Evolutionary conservation across 1,140 invertebrate genomes (phyloP).

Genomic region (Lordiphosa stackelbergi): DNA sequence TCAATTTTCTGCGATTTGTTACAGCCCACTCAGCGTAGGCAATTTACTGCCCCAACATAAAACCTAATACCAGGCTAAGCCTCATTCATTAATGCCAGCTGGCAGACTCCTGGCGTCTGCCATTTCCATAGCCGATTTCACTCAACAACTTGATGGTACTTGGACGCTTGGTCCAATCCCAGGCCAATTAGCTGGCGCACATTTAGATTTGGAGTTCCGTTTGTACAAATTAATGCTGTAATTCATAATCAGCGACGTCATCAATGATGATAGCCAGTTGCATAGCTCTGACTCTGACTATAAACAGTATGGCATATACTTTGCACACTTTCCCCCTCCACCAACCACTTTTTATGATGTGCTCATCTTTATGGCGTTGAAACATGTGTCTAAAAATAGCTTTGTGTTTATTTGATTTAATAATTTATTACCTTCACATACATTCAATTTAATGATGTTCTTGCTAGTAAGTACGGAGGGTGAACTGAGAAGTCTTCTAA

Average conservation of each 20-base stretch:
- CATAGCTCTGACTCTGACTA: too few relatives aligned
- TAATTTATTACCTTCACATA: conserved; percentile 59
- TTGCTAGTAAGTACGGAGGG: conserved; percentile 18
- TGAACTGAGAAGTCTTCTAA: conserved; percentile 7
- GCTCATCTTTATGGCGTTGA: conserved; percentile 48
- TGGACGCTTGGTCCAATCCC: background rate
- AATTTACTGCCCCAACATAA: conserved; percentile 13
- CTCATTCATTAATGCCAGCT: conserved; percentile 11
- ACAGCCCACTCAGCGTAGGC: conserved; percentile 2
- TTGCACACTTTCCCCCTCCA: conserved; percentile 10
- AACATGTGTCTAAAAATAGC: conserved; percentile 49
- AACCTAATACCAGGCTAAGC: conserved; percentile 14
- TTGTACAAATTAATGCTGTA: conserved; percentile 37
- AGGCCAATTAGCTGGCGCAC: conserved; percentile 12
- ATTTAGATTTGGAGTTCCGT: conserved; percentile 42
- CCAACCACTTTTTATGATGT: conserved; percentile 25
- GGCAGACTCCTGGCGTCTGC: too few relatives aligned
- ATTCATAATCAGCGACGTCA: conserved; percentile 44
- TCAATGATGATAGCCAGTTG: conserved; percentile 17
- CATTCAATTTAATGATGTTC: conserved; percentile 38
- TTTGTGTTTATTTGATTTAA: conserved; percentile 33
- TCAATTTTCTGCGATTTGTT: conserved; percentile 5
- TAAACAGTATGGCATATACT: too few relatives aligned
- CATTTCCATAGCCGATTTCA: too few relatives aligned
- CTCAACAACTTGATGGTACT: too few relatives aligned